These are phyloP conservation scores for Aegotheles bennettii DNA, from an alignment of 2,113 vertebrate genomes.

Conservation along the genomic window DNA sequence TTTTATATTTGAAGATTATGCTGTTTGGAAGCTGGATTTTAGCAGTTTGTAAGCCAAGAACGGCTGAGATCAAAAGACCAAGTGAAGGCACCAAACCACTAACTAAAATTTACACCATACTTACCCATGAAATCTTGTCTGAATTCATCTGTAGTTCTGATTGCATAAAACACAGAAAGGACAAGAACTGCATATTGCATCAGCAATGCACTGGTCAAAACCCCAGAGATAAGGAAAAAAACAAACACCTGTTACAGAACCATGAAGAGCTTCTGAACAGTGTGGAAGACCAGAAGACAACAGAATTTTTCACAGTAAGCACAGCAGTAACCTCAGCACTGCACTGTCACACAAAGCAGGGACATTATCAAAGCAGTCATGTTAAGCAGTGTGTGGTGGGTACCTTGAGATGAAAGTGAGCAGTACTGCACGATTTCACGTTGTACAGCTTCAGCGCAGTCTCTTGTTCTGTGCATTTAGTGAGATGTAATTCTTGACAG, in stretches of 20 bases:
- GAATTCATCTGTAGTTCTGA: background rate
- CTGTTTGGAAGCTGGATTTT: background rate
- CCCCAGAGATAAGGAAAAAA: background rate
- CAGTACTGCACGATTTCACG: conserved; percentile 75
- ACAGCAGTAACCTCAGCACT: background rate
- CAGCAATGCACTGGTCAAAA: background rate
- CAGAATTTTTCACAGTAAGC: background rate
- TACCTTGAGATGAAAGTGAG: conserved; percentile 85
- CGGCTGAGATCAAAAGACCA: background rate
- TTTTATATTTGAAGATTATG: background rate
- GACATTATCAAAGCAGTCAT: background rate
- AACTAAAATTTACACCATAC: background rate
- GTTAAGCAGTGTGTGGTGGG: too few relatives aligned
- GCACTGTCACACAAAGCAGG: rapidly evolving
- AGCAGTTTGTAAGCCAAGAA: background rate
- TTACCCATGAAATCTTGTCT: background rate
- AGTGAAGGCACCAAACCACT: background rate
- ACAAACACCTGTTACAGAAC: background rate
- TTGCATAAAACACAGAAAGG: background rate
- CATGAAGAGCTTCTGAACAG: background rate
- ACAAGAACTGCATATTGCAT: background rate
- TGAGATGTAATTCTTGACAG: conserved; percentile 75
- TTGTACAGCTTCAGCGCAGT: conserved; percentile 77
- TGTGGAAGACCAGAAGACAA: background rate
- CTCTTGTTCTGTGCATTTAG: conserved; percentile 76